Conservation (phyloP, 2,888 invertebrate species). For the Byasa hedistus region DNA sequence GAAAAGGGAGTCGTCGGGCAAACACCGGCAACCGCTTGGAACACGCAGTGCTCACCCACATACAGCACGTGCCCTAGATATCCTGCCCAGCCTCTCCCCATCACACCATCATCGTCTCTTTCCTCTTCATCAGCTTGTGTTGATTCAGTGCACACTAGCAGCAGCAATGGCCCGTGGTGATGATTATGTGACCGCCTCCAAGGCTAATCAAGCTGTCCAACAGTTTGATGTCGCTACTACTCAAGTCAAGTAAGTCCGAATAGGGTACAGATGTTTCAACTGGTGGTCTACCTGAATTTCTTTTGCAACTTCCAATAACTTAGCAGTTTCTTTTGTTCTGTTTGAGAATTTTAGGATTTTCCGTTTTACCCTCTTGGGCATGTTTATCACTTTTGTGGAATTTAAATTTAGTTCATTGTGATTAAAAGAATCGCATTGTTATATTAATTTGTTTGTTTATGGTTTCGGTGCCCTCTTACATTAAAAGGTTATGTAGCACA, state of each 20-base stretch:
- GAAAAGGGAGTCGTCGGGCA: slow-evolving; percentile 90
- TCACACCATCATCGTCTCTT: slow-evolving; percentile 53
- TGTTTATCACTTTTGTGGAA: too few relatives aligned
- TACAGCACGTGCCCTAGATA: slow-evolving; percentile 91
- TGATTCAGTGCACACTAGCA: slow-evolving; percentile 48
- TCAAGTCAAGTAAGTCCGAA: slow-evolving; percentile 61
- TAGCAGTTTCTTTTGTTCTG: too few relatives aligned
- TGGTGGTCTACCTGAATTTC: too few relatives aligned
- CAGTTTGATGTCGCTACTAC: slow-evolving; percentile 59
- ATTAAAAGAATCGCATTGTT: too few relatives aligned
- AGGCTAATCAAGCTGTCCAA: slow-evolving; percentile 69
- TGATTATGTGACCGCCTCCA: slow-evolving; percentile 70
- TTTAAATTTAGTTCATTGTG: too few relatives aligned
- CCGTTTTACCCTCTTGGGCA: too few relatives aligned
- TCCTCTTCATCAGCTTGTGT: slow-evolving; percentile 49
- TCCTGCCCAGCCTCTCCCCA: slow-evolving; percentile 38
- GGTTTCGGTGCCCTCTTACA: too few relatives aligned
- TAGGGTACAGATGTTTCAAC: too few relatives aligned
- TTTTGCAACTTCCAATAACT: too few relatives aligned
- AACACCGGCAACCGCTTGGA: slow-evolving; percentile 92
- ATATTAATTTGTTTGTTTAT: too few relatives aligned
- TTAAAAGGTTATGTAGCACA: too few relatives aligned
- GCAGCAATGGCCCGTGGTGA: slow-evolving; percentile 74
- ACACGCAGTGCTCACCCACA: slow-evolving; percentile 89
- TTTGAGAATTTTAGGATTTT: too few relatives aligned